Evolutionary conservation across 1,140 invertebrate species (phyloP).

Genomic region (Eupristina koningsbergeri): DNA sequence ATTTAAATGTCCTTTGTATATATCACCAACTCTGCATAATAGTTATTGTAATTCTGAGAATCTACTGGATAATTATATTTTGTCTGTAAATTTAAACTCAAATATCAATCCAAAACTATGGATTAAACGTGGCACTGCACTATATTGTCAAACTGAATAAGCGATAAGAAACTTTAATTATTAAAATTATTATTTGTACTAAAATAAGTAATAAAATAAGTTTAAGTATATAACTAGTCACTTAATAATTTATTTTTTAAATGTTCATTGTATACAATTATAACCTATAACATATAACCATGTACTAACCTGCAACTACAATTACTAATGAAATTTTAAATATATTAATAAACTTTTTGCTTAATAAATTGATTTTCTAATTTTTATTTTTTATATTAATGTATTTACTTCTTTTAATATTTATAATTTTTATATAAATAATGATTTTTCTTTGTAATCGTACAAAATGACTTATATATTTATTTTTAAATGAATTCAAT

Average conservation of each 20-base stretch:
- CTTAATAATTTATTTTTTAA: slow-evolving; percentile 2
- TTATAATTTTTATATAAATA: background rate
- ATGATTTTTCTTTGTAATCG: background rate
- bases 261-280: background rate
- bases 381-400: background rate
- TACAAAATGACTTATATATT: background rate
- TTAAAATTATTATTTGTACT: slow-evolving; percentile 43
- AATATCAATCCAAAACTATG: slow-evolving; percentile 80
- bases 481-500: background rate
- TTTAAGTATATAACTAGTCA: background rate
- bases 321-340: too few species aligned
- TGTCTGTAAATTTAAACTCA: slow-evolving; percentile 82
- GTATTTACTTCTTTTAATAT: background rate
- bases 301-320: slow-evolving; percentile 27
- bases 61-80: slow-evolving; percentile 89
- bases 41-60: slow-evolving; percentile 77
- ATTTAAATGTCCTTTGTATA: slow-evolving; percentile 88
- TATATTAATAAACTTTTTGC: background rate
- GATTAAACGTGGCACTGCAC: slow-evolving; percentile 88
- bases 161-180: slow-evolving; percentile 12
- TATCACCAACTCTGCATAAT: slow-evolving; percentile 83
- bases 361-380: background rate
- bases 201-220: slow-evolving; percentile 35
- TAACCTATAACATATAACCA: slow-evolving; percentile 17
- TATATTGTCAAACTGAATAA: slow-evolving; percentile 85